Evolutionary conservation across 1,140 invertebrate genomes (phyloP), one percentile per base, ranked within the genome.

Genomic region (Eulimnadia texana): DNA sequence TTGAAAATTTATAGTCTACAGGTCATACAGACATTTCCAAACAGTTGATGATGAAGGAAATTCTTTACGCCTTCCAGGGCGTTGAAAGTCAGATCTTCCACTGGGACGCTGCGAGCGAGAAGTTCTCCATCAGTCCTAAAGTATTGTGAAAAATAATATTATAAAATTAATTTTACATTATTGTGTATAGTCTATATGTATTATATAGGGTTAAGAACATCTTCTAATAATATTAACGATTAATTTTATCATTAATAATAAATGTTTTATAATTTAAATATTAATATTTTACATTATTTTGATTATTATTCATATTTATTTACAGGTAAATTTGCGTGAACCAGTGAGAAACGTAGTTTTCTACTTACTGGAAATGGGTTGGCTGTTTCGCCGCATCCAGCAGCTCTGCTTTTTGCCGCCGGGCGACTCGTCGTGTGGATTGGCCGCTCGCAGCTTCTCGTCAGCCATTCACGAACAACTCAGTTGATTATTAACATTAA

Each of bases 401-500:
- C 77, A 80, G 63, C 85, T 83, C 70, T 84, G 84, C 54, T 73
- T 79, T 28, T 67, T 70, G 63, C 82, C 76, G 74, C 73, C 66
- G 60, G 69, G 67, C 20, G 74, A 74, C 60, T 70, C 69, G 65
- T 70, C 73, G 67, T 73, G 72, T 71, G 91, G 90, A 29, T 74
- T 86, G 51, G 84, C 93, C 65, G 83, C 85, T 25, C 88, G 93
- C 74, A 90, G 90, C 62, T 83, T 96, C 65, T 84, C 90, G 58
- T 79, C 88, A n/a, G 87, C 84, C 6, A 75, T 96, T 28, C 82
- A 86, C 66, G 80, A 86, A 63, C 88, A 96, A 71, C 74, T 97
- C 0, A 85, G 55, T 57, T 2, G 29, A 42, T 42, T 42, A 6
- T 9, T 42, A 42, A 9, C 33, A 42, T 16, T 42, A 42, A 42